Evolutionary conservation across 1,140 invertebrate species (phyloP).

Genomic region (Apolygus lucorum): DNA sequence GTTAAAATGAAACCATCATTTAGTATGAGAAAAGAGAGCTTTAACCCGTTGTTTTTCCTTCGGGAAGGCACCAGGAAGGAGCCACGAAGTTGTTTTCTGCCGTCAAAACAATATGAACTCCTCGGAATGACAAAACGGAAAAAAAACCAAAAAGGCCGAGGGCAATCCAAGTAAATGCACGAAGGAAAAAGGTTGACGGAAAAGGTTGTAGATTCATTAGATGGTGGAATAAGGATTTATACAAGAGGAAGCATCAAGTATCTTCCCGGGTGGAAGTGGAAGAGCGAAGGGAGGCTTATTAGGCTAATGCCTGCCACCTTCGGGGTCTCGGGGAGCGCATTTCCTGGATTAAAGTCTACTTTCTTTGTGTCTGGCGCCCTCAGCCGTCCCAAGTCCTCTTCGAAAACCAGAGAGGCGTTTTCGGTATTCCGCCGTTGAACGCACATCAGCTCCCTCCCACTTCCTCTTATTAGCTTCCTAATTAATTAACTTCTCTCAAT

Average conservation of each 20-base stretch:
- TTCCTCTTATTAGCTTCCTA: constrained; percentile 7
- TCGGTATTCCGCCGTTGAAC: neutral
- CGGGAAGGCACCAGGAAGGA: too few species aligned
- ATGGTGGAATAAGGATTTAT: constrained; percentile 13
- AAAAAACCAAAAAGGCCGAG: constrained; percentile 5
- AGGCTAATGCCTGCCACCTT: constrained; percentile 10
- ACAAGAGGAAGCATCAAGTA: constrained; percentile 9
- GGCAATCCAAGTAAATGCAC: constrained; percentile 13
- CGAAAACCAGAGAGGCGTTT: neutral
- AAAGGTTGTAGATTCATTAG: constrained; percentile 11
- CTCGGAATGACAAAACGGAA: too few species aligned
- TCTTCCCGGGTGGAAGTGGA: neutral
- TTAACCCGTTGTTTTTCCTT: too few species aligned
- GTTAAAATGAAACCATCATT: too few species aligned
- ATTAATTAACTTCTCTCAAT: constrained; percentile 7
- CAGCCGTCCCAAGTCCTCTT: neutral
- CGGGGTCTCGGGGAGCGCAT: constrained; percentile 3
- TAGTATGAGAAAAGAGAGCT: too few species aligned
- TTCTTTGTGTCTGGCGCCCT: neutral
- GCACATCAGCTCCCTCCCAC: constrained; percentile 1
- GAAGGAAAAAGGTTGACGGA: neutral
- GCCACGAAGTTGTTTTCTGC: too few species aligned
- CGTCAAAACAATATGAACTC: too few species aligned
- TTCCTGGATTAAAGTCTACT: constrained; percentile 8
- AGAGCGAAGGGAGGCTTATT: neutral